phyloP scores from a whole-genome alignment of 2,888 invertebrate species.

The Plebejus anna region DNA sequence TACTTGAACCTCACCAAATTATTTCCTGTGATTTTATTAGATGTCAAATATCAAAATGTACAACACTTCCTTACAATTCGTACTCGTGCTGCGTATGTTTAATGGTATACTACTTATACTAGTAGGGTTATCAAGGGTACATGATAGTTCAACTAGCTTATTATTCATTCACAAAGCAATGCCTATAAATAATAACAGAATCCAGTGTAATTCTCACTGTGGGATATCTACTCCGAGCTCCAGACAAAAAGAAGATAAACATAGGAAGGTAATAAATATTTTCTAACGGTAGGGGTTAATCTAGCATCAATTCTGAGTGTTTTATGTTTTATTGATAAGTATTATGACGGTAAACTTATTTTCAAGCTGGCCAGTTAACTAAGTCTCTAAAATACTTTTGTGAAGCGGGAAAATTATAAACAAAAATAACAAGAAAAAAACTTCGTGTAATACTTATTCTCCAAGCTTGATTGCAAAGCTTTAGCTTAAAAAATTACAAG shows the following conservation, averaged over 20 bases:
- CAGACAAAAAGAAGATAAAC: background rate
- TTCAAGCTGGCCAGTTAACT: too few species aligned
- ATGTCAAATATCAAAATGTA: background rate
- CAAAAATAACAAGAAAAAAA: too few species aligned
- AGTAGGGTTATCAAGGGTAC: constrained; percentile 5
- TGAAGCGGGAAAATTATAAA: too few species aligned
- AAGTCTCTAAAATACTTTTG: too few species aligned
- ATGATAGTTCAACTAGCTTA: constrained; percentile 15
- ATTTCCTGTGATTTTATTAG: background rate
- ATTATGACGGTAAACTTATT: too few species aligned
- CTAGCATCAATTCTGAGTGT: background rate
- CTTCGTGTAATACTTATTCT: too few species aligned
- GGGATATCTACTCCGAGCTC: background rate
- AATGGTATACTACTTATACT: constrained; percentile 8
- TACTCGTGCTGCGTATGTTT: background rate
- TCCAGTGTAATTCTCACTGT: constrained; percentile 16
- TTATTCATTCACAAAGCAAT: constrained; percentile 10
- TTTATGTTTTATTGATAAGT: too few species aligned
- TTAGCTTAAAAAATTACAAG: too few species aligned
- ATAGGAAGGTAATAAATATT: background rate
- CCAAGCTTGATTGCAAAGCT: too few species aligned
- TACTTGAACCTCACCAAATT: background rate
- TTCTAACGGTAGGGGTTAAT: background rate
- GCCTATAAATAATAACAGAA: constrained; percentile 19
- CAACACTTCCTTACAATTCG: background rate